phyloP scores from a whole-genome alignment of 2,888 invertebrate species.

The Mylabris sibirica region DNA sequence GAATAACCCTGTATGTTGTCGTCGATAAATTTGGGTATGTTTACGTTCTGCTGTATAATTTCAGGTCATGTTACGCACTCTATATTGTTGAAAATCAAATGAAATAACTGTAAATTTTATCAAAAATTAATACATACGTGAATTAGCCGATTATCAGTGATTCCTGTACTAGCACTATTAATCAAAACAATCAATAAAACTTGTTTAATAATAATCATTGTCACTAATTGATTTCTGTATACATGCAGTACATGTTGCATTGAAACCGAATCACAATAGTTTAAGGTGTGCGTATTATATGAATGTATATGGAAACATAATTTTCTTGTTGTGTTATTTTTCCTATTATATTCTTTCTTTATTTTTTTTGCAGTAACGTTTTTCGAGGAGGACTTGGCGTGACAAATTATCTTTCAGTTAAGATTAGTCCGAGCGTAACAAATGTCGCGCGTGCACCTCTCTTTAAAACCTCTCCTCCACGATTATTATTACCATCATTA shows the following conservation, averaged over 20 bases:
- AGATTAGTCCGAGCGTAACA: constrained; percentile 54
- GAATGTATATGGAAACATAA: not conserved
- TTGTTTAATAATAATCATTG: constrained; percentile 16
- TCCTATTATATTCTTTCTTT: too few species aligned
- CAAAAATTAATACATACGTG: constrained; percentile 50
- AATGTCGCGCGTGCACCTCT: constrained; percentile 34
- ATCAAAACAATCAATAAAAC: constrained; percentile 21
- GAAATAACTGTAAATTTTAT: too few species aligned
- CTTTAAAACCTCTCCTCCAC: not conserved
- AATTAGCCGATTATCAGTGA: constrained; percentile 46
- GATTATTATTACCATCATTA: not conserved
- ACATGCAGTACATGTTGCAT: not conserved
- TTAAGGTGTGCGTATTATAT: constrained; percentile 51
- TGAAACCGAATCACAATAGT: constrained; percentile 36
- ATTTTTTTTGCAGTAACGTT: constrained; percentile 1
- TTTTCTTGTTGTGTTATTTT: not conserved
- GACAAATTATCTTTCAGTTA: constrained; percentile 59
- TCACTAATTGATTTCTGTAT: not conserved
- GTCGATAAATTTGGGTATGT: too few species aligned
- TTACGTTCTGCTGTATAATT: not conserved
- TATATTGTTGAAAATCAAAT: not conserved
- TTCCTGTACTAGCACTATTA: constrained; percentile 27
- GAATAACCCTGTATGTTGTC: too few species aligned
- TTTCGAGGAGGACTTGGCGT: constrained; percentile 51
- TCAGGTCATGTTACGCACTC: not conserved